Evolutionary conservation across 1,140 invertebrate species (phyloP).

Genomic region (Chionoecetes opilio): DNA sequence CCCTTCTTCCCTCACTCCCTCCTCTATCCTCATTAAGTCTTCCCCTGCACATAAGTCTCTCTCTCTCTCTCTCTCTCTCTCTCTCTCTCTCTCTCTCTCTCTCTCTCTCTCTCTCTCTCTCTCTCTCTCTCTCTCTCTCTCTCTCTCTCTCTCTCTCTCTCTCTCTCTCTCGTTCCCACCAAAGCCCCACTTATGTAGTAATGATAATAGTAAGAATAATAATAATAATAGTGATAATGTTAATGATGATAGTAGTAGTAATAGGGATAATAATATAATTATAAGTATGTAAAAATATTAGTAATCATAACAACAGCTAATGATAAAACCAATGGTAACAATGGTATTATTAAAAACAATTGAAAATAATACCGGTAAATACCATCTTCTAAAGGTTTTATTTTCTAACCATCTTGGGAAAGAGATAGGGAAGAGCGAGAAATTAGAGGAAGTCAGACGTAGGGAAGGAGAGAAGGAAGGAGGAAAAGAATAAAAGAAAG

Average conservation of each 20-base stretch:
- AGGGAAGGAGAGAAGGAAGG: no score
- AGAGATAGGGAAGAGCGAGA: no score
- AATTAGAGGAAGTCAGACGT: no score
- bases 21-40: not conserved
- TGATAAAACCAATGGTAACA: no score
- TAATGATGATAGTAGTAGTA: not conserved
- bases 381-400: no score
- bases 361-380: no score
- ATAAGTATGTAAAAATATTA: no score
- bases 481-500: no score
- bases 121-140: constrained; percentile 41
- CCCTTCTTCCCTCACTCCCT: not conserved
- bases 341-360: no score
- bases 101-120: constrained; percentile 46
- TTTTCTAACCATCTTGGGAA: no score
- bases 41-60: constrained; percentile 12
- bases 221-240: not conserved
- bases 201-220: not conserved
- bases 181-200: not conserved
- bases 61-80: constrained; percentile 33
- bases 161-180: constrained; percentile 10
- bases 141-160: constrained; percentile 47
- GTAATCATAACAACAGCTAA: no score
- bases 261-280: not conserved
- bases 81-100: constrained; percentile 47